phyloP scores from a whole-genome alignment of 2,888 invertebrate genomes.

The Drosophila atroscutellata region DNA sequence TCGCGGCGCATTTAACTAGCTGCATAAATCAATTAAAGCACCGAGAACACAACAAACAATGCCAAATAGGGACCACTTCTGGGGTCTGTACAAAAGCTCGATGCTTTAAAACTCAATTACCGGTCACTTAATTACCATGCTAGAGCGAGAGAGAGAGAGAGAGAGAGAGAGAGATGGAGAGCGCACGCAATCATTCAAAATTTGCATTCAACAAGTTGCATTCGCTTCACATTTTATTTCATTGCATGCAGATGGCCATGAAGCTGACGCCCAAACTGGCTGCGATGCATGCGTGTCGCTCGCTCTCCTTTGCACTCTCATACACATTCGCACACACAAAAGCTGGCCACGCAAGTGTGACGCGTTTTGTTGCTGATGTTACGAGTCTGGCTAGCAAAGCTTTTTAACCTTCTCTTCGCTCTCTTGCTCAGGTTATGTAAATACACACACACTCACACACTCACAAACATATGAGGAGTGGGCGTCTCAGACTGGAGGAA shows the following conservation, averaged over 20 bases:
- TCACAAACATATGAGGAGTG: slow-evolving; percentile 25
- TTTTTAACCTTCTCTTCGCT: slow-evolving; percentile 43
- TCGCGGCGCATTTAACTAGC: slow-evolving; percentile 60
- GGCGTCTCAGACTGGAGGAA: slow-evolving; percentile 59
- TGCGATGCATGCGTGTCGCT: slow-evolving; percentile 44
- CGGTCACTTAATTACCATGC: slow-evolving; percentile 72
- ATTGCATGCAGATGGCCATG: slow-evolving; percentile 52
- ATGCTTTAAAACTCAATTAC: slow-evolving; percentile 73
- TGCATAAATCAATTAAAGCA: slow-evolving; percentile 78
- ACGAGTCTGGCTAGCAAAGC: slow-evolving; percentile 68
- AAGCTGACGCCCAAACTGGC: slow-evolving; percentile 56
- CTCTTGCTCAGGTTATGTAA: slow-evolving; percentile 66
- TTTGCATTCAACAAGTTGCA: slow-evolving; percentile 70
- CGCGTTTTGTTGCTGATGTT: slow-evolving; percentile 45
- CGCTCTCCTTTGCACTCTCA: slow-evolving; percentile 17
- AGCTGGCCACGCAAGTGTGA: slow-evolving; percentile 76
- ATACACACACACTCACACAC: slow-evolving; percentile 23
- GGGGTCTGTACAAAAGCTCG: slow-evolving; percentile 25
- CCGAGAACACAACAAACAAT: slow-evolving; percentile 50
- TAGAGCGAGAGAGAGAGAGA: slow-evolving; percentile 13
- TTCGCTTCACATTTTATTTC: slow-evolving; percentile 25
- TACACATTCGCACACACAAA: slow-evolving; percentile 43
- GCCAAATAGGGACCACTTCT: slow-evolving; percentile 29
- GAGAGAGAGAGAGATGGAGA: slow-evolving; percentile 20
- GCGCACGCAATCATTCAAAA: slow-evolving; percentile 40